These are phyloP conservation scores for Ecdyonurus torrentis DNA, from an alignment of 2,888 invertebrate species.

Conservation along the genomic window DNA sequence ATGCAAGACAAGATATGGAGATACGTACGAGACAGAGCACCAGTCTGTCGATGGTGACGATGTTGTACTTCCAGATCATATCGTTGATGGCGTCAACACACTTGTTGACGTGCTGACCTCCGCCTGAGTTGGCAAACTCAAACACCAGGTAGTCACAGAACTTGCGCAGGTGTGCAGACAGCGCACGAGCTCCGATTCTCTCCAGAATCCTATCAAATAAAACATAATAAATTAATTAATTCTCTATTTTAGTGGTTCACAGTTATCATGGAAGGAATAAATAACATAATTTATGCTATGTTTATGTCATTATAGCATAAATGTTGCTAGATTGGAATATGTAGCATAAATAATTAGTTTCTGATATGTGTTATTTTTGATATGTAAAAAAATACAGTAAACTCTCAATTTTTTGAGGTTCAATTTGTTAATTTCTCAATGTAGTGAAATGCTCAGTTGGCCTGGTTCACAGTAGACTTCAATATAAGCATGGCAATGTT, in stretches of 20 bases:
- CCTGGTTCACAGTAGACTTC: no score
- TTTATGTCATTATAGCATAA: no score
- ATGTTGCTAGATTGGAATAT: no score
- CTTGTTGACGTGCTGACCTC: slow-evolving; percentile 79
- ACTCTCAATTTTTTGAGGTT: no score
- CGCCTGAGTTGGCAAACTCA: slow-evolving; percentile 79
- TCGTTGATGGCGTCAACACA: slow-evolving; percentile 90
- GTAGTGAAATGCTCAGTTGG: no score
- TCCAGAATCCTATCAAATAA: slow-evolving; percentile 73
- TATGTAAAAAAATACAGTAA: no score
- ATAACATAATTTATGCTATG: no score
- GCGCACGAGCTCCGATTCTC: slow-evolving; percentile 77
- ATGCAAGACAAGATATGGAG: background rate
- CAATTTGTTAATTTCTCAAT: no score
- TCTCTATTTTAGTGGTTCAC: background rate
- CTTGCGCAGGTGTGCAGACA: slow-evolving; percentile 81
- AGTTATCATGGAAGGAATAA: no score
- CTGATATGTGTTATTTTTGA: no score
- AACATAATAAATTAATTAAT: background rate
- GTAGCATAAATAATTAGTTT: no score
- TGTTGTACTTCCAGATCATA: slow-evolving; percentile 96
- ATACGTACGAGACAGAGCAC: slow-evolving; percentile 66
- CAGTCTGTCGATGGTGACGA: slow-evolving; percentile 84
- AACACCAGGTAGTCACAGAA: slow-evolving; percentile 89
- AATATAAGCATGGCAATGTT: no score